These are phyloP conservation scores for Meleagris gallopavo DNA, from an alignment of 2,113 vertebrate species.

Conservation along the genomic window DNA sequence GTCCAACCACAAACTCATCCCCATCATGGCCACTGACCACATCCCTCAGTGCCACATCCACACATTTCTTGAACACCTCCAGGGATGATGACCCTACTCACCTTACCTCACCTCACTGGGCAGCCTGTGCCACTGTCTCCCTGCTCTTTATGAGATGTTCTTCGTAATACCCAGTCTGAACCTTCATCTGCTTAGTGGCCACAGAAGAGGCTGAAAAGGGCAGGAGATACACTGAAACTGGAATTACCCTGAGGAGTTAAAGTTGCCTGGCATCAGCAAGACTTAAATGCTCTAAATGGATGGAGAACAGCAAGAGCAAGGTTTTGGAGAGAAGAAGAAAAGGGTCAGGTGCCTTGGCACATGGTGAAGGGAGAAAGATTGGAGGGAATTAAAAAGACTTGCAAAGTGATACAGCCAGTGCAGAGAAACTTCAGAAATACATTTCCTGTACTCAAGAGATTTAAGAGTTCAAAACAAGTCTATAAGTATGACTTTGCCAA, in stretches of 20 bases:
- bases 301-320: background rate
- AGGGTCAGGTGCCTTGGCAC: background rate
- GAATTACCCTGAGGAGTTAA: background rate
- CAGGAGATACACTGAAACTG: background rate
- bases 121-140: too few species aligned
- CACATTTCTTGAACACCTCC: too few species aligned
- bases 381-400: background rate
- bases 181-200: background rate
- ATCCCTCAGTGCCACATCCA: too few species aligned
- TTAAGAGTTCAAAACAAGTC: background rate
- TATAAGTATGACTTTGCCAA: background rate
- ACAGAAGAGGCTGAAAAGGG: background rate
- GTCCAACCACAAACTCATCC: too few species aligned
- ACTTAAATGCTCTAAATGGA: background rate
- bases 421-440: background rate
- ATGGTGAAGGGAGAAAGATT: background rate
- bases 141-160: too few species aligned
- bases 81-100: too few species aligned
- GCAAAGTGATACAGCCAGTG: background rate
- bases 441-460: background rate
- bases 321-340: background rate
- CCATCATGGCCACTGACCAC: too few species aligned
- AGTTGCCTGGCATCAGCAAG: background rate
- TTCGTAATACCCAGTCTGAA: too few species aligned
- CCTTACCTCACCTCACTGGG: too few species aligned